A percentile compares a stretch with the other conserved stretches of the same genome.
phyloP scores from a whole-genome alignment of 1,140 invertebrate species.

The Drosophila nigrodunni region DNA sequence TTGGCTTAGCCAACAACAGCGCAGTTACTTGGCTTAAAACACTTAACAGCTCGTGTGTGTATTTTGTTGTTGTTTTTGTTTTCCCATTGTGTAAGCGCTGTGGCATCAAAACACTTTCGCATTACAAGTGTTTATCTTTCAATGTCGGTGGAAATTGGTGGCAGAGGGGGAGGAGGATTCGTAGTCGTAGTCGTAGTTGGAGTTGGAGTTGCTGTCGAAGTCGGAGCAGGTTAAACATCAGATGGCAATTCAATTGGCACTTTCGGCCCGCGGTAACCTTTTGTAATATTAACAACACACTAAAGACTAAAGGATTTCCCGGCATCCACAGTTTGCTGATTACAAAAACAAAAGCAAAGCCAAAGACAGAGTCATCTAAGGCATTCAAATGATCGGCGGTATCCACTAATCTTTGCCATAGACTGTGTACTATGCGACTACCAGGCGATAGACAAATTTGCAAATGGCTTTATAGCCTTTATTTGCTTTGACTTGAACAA shows the following conservation, averaged over 20 bases:
- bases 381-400: conserved; percentile 45
- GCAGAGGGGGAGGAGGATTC: neutral
- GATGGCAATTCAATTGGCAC: conserved; percentile 75
- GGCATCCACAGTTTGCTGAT: conserved; percentile 30
- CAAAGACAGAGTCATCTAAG: conserved; percentile 51
- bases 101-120: conserved; percentile 74
- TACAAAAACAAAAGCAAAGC: conserved; percentile 20
- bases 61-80: conserved; percentile 26
- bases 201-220: conserved; percentile 22
- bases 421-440: neutral
- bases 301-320: conserved; percentile 33
- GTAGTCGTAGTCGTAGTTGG: conserved; percentile 1
- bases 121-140: conserved; percentile 78
- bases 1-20: conserved; percentile 3
- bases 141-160: too few relatives aligned
- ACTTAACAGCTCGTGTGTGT: conserved; percentile 68
- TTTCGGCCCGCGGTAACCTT: conserved; percentile 73
- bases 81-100: conserved; percentile 69
- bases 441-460: conserved; percentile 51
- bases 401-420: conserved; percentile 30
- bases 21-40: conserved; percentile 52
- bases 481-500: conserved; percentile 29
- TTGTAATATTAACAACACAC: conserved; percentile 32
- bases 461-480: conserved; percentile 62
- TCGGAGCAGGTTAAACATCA: conserved; percentile 21